phyloP scores from a whole-genome alignment of 2,113 vertebrate genomes.

The Noturus placidus region DNA sequence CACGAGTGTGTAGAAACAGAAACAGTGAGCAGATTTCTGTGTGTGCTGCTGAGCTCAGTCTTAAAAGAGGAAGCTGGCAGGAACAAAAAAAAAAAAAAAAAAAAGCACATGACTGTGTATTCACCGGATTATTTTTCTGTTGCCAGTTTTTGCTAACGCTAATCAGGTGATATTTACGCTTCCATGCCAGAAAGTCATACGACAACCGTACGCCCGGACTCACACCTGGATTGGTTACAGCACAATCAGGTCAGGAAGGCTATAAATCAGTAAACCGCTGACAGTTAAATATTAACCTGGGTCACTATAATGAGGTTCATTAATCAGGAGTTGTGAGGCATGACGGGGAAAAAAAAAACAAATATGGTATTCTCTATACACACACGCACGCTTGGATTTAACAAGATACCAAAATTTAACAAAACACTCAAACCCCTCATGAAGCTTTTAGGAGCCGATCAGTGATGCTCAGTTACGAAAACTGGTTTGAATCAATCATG shows the following conservation, averaged over 20 bases:
- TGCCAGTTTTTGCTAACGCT: not conserved
- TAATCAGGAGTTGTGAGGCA: not conserved
- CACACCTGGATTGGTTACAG: not conserved
- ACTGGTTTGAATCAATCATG: not conserved
- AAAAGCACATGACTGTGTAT: slow-evolving; percentile 4
- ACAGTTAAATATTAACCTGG: slow-evolving; percentile 9
- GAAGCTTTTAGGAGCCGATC: not conserved
- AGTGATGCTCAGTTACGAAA: not conserved
- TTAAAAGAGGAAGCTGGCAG: slow-evolving; percentile 28
- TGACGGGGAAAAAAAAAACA: not conserved
- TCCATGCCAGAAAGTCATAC: not conserved
- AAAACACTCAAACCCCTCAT: not conserved
- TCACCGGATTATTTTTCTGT: not conserved
- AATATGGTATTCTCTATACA: not conserved
- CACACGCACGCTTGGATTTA: not conserved
- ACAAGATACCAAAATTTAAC: not conserved
- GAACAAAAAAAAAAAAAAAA: not conserved
- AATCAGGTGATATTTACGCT: not conserved
- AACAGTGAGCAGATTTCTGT: not conserved
- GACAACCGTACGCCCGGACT: not conserved
- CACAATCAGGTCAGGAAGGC: not conserved
- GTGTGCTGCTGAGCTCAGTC: slow-evolving; percentile 25
- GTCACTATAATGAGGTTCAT: not conserved
- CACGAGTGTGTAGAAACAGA: not conserved
- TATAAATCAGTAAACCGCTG: slow-evolving; percentile 13